Conservation (phyloP, 2,888 invertebrate genomes). For the Malthinus seriepunctatus region DNA sequence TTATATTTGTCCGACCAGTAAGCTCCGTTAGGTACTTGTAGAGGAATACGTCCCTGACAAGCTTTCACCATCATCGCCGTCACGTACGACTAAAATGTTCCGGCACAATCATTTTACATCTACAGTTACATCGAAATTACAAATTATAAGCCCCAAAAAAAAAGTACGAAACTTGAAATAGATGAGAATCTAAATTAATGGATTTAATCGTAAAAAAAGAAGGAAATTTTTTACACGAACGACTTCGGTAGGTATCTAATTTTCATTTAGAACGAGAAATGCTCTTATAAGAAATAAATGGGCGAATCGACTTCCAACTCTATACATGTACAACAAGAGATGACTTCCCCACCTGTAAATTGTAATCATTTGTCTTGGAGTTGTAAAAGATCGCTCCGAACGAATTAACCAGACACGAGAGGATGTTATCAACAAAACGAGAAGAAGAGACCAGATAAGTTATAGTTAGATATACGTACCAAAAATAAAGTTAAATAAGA, state of each 20-base stretch:
- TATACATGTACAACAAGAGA: slow-evolving; percentile 14
- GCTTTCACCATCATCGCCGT: slow-evolving; percentile 30
- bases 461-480: slow-evolving; percentile 15
- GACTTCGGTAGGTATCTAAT: too few relatives aligned
- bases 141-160: slow-evolving; percentile 37
- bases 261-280: slow-evolving; percentile 4
- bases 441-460: slow-evolving; percentile 38
- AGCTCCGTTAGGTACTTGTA: slow-evolving; percentile 19
- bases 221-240: not conserved
- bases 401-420: slow-evolving; percentile 36
- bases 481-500: slow-evolving; percentile 29
- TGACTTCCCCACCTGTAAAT: slow-evolving; percentile 29
- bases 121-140: slow-evolving; percentile 34
- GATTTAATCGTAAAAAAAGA: slow-evolving; percentile 22
- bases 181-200: slow-evolving; percentile 17
- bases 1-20: slow-evolving; percentile 41
- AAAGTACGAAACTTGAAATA: slow-evolving; percentile 35
- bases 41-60: slow-evolving; percentile 2
- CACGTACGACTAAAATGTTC: slow-evolving; percentile 39
- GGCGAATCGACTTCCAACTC: slow-evolving; percentile 14
- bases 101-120: slow-evolving; percentile 40
- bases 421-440: slow-evolving; percentile 31
- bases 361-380: slow-evolving; percentile 32
- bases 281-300: slow-evolving; percentile 23
- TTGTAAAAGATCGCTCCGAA: slow-evolving; percentile 31